These are phyloP conservation scores for Toxotes chatareus DNA, from an alignment of 2,113 vertebrate genomes.

Conservation along the genomic window DNA sequence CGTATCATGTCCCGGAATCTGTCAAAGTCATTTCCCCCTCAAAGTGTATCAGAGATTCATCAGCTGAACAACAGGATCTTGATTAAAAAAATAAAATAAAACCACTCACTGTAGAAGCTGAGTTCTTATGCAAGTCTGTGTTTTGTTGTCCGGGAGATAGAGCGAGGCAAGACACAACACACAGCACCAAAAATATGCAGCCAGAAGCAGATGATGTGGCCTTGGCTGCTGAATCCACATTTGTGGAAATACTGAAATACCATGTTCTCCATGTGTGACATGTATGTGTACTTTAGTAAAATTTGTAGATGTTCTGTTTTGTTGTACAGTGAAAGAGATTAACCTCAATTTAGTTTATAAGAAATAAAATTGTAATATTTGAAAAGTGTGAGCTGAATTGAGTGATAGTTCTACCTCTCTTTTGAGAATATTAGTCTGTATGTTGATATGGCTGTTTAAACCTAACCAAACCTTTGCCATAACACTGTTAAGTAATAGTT, in stretches of 20 bases:
- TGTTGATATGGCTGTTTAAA: too few species aligned
- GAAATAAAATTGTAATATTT: too few species aligned
- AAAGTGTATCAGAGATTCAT: background rate
- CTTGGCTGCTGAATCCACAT: background rate
- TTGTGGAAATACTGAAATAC: background rate
- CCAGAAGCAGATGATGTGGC: background rate
- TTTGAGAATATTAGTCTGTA: too few species aligned
- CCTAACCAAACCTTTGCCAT: too few species aligned
- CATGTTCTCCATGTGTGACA: background rate
- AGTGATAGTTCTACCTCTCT: too few species aligned
- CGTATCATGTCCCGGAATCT: background rate
- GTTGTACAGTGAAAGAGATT: too few species aligned
- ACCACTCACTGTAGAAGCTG: background rate
- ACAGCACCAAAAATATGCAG: background rate
- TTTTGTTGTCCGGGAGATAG: background rate
- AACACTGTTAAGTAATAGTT: too few species aligned
- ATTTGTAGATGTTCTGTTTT: too few species aligned
- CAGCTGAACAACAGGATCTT: background rate
- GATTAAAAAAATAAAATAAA: too few species aligned
- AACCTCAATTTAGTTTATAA: too few species aligned
- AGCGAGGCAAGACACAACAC: background rate
- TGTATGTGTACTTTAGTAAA: background rate
- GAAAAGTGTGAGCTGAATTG: too few species aligned
- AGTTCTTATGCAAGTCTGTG: background rate
- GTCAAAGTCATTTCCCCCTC: background rate